These are phyloP conservation scores for Elgaria multicarinata DNA, from an alignment of 2,113 vertebrate genomes.

Conservation along the genomic window DNA sequence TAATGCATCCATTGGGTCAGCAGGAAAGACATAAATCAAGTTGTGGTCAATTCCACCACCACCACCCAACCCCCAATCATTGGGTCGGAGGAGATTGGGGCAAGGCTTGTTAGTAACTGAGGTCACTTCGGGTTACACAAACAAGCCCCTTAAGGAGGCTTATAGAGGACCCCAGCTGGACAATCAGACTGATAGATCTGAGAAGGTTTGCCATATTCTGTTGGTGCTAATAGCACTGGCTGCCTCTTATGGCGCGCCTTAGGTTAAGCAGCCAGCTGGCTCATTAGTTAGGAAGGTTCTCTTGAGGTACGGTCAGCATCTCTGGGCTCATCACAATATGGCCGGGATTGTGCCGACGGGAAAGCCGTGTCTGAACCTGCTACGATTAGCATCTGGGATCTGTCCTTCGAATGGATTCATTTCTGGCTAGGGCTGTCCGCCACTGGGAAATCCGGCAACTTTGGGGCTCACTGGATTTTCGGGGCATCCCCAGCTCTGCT, in stretches of 20 bases:
- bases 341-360: conserved; percentile 48
- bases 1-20: neutral
- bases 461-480: too few species aligned
- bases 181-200: too few species aligned
- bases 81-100: neutral
- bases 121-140: conserved; percentile 41
- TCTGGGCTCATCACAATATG: conserved; percentile 21
- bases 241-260: conserved; percentile 33
- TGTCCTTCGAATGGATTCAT: neutral
- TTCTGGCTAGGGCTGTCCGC: neutral
- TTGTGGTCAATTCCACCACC: neutral
- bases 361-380: neutral
- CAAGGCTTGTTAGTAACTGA: neutral
- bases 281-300: conserved; percentile 52
- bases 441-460: too few species aligned
- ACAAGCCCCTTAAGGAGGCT: conserved; percentile 55
- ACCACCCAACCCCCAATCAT: neutral
- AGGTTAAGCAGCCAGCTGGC: conserved; percentile 44
- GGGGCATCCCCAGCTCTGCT: too few species aligned
- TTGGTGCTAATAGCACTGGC: neutral
- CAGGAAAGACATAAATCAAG: neutral
- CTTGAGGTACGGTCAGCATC: conserved; percentile 32
- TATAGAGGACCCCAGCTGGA: neutral
- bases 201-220: neutral
- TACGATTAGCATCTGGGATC: neutral